Evolutionary conservation across 1,140 invertebrate genomes (phyloP).

Genomic region (Atta cephalotes): DNA sequence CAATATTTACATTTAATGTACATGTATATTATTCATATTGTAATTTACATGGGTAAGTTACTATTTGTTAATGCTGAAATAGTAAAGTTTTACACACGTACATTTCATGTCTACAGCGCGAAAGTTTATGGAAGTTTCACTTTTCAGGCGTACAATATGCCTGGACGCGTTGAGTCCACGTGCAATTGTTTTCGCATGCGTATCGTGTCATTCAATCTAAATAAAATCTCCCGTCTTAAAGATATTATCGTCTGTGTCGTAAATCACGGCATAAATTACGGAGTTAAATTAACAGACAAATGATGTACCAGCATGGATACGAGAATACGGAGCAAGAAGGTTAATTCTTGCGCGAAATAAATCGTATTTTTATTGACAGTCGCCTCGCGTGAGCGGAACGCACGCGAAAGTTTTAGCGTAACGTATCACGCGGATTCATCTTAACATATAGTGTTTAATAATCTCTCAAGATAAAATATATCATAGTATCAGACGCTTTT

Average conservation of each 20-base stretch:
- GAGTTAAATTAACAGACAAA: slow-evolving; percentile 38
- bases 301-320: neutral
- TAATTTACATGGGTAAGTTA: neutral
- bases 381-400: neutral
- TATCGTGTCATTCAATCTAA: slow-evolving; percentile 8
- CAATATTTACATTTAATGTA: neutral
- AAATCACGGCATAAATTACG: slow-evolving; percentile 15
- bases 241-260: slow-evolving; percentile 15
- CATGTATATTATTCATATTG: neutral
- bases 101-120: neutral
- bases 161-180: neutral
- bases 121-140: slow-evolving; percentile 15
- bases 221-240: slow-evolving; percentile 22
- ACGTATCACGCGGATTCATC: neutral
- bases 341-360: slow-evolving; percentile 35
- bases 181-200: slow-evolving; percentile 3
- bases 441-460: slow-evolving; percentile 21
- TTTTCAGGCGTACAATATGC: neutral
- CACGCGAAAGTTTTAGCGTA: neutral
- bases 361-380: slow-evolving; percentile 38
- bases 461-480: slow-evolving; percentile 31
- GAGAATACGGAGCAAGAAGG: neutral
- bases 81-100: neutral
- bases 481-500: slow-evolving; percentile 32
- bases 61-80: neutral